phyloP scores from a whole-genome alignment of 1,140 invertebrate species.

The Oncopodura yosiiana region DNA sequence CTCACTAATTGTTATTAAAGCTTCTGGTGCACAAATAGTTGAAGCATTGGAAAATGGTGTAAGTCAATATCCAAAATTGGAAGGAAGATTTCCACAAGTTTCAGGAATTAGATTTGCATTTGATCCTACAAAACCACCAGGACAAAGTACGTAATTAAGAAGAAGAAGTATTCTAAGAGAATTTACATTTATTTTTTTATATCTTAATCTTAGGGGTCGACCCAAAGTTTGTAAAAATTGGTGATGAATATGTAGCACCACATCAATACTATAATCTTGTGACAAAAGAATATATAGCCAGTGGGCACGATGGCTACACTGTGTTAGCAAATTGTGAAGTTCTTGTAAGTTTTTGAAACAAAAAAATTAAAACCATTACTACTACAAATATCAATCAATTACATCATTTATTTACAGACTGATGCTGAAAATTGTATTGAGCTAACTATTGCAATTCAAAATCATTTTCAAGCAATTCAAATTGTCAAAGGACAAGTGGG shows the following conservation, averaged over 20 bases:
- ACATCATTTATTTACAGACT: slow-evolving; percentile 45
- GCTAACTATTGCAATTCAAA: slow-evolving; percentile 67
- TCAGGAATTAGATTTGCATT: slow-evolving; percentile 75
- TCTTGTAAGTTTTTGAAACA: slow-evolving; percentile 47
- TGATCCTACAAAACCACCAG: slow-evolving; percentile 55
- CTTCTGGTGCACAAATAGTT: slow-evolving; percentile 54
- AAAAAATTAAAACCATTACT: neutral
- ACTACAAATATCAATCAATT: neutral
- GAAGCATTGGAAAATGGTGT: slow-evolving; percentile 70
- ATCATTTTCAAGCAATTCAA: slow-evolving; percentile 78
- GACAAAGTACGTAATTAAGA: slow-evolving; percentile 45
- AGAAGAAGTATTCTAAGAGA: too few relatives aligned
- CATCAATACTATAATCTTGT: slow-evolving; percentile 64
- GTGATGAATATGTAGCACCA: slow-evolving; percentile 66
- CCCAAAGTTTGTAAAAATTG: slow-evolving; percentile 61
- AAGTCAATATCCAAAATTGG: slow-evolving; percentile 64
- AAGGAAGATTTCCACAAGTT: slow-evolving; percentile 71
- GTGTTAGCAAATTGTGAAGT: slow-evolving; percentile 61
- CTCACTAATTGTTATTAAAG: slow-evolving; percentile 60
- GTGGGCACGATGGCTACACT: slow-evolving; percentile 67
- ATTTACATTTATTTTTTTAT: too few relatives aligned
- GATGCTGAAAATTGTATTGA: slow-evolving; percentile 72
- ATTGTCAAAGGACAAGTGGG: slow-evolving; percentile 55
- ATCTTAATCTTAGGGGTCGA: too few relatives aligned
- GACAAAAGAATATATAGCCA: slow-evolving; percentile 67